Evolutionary conservation across 2,113 vertebrate genomes (phyloP), one percentile per base, ranked within the genome.

Genomic region (Tupaia chinensis): DNA sequence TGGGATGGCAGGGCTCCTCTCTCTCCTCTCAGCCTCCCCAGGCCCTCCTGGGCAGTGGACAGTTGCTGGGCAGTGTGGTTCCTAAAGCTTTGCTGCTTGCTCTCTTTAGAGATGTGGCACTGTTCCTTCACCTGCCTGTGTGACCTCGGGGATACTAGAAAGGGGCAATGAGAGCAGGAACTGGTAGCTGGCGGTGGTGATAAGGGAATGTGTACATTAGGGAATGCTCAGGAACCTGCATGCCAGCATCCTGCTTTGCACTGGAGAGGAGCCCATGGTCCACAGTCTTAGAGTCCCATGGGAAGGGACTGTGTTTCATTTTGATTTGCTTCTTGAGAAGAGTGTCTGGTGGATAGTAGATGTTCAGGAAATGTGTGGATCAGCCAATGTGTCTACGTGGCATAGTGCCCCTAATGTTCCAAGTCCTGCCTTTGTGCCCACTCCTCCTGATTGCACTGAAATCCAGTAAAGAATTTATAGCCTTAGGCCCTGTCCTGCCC

Each of bases 341-440:
- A 23, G 32, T 1, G 15, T 9, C n/a, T 9, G 27, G 23, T 0
- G 0, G 61, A 0, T 0, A 2, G 27, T 8, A 19, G 12, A 1
- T 20, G 9, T n/a, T n/a, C 11, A 19, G 73, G 85, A 80, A 78
- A 23, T 5, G 61, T 63, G 65, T 15, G 34, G 53, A 0, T 14
- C 25, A 44, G 44, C 5, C 2, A 22, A 0, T 1, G 17, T 63
- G 29, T 88, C 78, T 1, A 9, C 32, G 1, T 19, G 82, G 81
- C 81, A n/a, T 9, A 4, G 78, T 54, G 78, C 94, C 77, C 82
- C 85, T 58, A 6, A 29, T 76, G 19, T 3, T 2, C 7, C 56
- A 11, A 53, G 89, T 65, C 60, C 63, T 17, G 87, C 76, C 73
- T 54, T 44, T 65, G 70, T 68, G 27, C 63, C 15, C 12, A n/a